Evolutionary conservation across 2,888 invertebrate genomes (phyloP).

Genomic region (Macrophya annulata): DNA sequence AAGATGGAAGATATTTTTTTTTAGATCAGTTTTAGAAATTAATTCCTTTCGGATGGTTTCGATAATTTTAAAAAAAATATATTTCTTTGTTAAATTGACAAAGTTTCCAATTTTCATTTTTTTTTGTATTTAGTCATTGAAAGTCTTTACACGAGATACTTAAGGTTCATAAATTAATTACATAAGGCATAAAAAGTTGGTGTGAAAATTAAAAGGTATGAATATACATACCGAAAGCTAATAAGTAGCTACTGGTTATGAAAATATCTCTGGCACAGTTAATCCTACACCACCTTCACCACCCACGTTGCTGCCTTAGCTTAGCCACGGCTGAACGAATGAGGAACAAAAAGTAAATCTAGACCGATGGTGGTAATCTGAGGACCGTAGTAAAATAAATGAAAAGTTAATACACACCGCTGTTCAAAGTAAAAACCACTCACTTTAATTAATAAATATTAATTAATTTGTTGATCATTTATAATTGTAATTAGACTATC

Average conservation of each 20-base stretch:
- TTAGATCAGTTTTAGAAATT: neutral
- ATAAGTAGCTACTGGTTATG: constrained; percentile 40
- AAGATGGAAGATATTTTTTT: neutral
- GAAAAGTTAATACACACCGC: neutral
- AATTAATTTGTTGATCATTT: neutral
- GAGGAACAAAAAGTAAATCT: constrained; percentile 18
- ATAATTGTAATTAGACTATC: neutral
- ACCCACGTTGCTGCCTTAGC: constrained; percentile 22
- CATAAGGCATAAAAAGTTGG: neutral
- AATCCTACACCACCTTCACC: constrained; percentile 33
- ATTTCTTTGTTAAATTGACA: too few species aligned
- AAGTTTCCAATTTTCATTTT: neutral
- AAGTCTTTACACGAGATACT: neutral
- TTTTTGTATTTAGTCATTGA: neutral
- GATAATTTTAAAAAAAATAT: too few species aligned
- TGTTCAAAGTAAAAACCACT: neutral
- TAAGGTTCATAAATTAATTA: neutral
- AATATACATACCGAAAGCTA: constrained; percentile 11
- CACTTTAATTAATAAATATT: neutral
- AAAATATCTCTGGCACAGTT: constrained; percentile 36
- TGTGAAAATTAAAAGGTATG: neutral
- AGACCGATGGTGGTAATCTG: constrained; percentile 26
- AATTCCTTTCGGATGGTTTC: neutral
- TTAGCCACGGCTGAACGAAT: constrained; percentile 26
- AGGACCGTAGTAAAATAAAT: constrained; percentile 18